Conservation (phyloP, 2,797 vertebrate genomes). For the Cossypha niveicapilla region DNA sequence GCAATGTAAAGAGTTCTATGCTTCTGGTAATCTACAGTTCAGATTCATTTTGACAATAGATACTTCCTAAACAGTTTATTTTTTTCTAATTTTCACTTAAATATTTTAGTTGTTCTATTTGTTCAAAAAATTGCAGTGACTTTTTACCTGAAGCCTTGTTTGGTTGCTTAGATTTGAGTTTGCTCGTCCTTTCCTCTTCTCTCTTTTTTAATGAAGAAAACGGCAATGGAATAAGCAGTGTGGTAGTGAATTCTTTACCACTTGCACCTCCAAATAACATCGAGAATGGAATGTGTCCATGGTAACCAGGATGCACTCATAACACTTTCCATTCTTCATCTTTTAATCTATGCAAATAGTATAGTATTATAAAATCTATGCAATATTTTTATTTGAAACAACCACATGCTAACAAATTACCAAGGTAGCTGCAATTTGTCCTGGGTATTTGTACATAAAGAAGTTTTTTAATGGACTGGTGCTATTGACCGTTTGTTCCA, state of each 20-base stretch:
- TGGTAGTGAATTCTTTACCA: background rate
- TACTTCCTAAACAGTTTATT: background rate
- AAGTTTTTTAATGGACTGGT: background rate
- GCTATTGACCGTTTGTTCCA: background rate
- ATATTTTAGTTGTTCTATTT: background rate
- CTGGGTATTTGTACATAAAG: background rate
- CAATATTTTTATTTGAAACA: background rate
- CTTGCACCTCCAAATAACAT: background rate
- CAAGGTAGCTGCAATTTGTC: background rate
- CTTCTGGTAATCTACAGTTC: background rate
- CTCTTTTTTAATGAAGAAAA: background rate
- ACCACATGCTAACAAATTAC: background rate
- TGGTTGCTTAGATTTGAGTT: background rate
- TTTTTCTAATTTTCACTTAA: background rate
- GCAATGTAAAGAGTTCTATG: background rate
- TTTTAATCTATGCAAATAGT: conserved; percentile 6
- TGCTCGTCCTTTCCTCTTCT: background rate
- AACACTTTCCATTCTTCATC: conserved; percentile 1
- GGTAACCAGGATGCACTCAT: background rate
- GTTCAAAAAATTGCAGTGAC: background rate
- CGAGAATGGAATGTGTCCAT: background rate
- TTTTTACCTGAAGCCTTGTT: background rate
- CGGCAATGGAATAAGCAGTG: background rate
- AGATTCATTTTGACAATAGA: background rate
- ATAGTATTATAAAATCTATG: background rate